A percentile compares a stretch with the other conserved stretches of the same genome.
Evolutionary conservation across 2,888 invertebrate genomes (phyloP).

Genomic region (Chironomus tentans): DNA sequence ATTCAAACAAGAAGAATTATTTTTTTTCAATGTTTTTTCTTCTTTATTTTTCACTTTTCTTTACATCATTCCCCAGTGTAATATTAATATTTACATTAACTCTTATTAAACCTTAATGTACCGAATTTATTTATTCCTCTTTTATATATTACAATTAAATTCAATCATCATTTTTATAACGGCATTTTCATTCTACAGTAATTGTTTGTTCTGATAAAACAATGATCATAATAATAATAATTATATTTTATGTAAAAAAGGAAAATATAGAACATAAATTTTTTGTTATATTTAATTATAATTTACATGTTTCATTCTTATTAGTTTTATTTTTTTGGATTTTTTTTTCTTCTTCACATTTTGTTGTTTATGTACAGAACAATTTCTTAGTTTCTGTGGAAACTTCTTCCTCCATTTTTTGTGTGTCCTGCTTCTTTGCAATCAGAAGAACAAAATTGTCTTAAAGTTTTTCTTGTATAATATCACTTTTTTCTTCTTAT

Average conservation of each 20-base stretch:
- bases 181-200: background rate
- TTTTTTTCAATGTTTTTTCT: no score
- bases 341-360: background rate
- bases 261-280: conserved; percentile 4
- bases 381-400: background rate
- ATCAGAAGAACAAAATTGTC: no score
- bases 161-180: conserved; percentile 15
- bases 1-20: no score
- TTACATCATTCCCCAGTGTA: background rate
- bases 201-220: background rate
- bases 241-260: background rate
- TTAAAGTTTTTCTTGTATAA: no score
- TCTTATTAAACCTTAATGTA: background rate
- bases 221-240: no score
- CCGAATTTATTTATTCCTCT: background rate
- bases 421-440: no score
- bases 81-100: background rate
- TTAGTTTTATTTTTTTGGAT: background rate
- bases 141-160: conserved; percentile 19
- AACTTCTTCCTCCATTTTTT: background rate
- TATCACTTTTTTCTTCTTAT: no score
- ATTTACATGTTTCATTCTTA: conserved; percentile 1
- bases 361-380: background rate
- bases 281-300: conserved; percentile 4
- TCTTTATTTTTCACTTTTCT: no score